Conservation (phyloP, 2,113 vertebrate species). For the Callorhinus ursinus region DNA sequence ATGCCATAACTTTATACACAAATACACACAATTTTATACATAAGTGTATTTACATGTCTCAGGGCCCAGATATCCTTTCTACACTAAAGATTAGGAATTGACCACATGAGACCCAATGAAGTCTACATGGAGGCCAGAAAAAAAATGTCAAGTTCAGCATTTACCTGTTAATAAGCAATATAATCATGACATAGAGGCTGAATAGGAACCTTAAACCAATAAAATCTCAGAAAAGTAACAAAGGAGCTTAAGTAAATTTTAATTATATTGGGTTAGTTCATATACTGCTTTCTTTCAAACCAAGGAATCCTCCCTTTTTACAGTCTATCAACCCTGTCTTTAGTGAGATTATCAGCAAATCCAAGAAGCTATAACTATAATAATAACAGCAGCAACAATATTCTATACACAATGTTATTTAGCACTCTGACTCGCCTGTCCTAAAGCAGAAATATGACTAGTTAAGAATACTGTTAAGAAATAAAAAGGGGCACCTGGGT, state of each 20-base stretch:
- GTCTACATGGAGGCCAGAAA: not conserved
- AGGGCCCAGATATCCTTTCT: not conserved
- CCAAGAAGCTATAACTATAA: not conserved
- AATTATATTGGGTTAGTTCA: not conserved
- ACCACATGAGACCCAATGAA: not conserved
- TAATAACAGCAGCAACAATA: not conserved
- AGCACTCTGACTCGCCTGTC: not conserved
- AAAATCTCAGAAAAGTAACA: not conserved
- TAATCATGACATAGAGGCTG: not conserved
- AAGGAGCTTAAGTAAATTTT: not conserved
- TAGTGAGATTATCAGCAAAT: not conserved
- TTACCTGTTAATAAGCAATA: not conserved
- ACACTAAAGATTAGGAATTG: not conserved
- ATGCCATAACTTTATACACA: not conserved
- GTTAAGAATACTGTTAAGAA: not conserved
- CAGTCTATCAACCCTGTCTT: not conserved
- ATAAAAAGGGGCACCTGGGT: not conserved
- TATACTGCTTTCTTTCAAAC: not conserved
- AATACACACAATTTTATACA: not conserved
- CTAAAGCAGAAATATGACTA: not conserved
- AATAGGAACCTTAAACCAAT: not conserved
- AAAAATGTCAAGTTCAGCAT: not conserved
- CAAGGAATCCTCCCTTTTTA: constrained; percentile 28
- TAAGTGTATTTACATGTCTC: not conserved
- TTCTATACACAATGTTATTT: not conserved